Conservation (phyloP, 2,888 invertebrate species). For the Lepidocyrtinus sp. region DNA sequence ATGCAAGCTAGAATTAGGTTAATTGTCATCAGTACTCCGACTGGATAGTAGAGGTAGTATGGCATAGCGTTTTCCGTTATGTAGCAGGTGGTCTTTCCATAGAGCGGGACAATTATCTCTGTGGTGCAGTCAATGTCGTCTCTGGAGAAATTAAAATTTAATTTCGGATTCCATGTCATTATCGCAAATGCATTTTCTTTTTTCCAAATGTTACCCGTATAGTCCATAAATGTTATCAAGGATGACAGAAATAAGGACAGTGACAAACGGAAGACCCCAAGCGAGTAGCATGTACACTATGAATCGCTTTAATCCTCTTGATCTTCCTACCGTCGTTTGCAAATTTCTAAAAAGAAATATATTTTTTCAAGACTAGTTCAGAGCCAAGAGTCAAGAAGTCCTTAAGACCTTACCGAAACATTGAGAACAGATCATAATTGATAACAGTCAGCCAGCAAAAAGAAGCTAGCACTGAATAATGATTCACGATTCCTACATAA, state of each 20-base stretch:
- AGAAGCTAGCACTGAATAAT: slow-evolving; percentile 62
- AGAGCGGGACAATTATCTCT: slow-evolving; percentile 62
- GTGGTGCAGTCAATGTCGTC: slow-evolving; percentile 60
- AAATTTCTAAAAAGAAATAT: slow-evolving; percentile 45
- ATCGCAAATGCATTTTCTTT: no score
- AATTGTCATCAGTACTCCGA: slow-evolving; percentile 56
- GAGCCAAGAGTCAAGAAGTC: no score
- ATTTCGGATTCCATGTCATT: no score
- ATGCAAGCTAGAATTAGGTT: slow-evolving; percentile 55
- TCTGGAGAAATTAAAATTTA: no score
- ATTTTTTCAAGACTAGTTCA: background rate
- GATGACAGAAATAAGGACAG: slow-evolving; percentile 50
- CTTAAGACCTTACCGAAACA: slow-evolving; percentile 59
- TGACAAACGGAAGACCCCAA: slow-evolving; percentile 59
- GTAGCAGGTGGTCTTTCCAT: slow-evolving; percentile 61
- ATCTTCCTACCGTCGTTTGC: slow-evolving; percentile 63
- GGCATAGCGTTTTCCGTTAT: slow-evolving; percentile 62
- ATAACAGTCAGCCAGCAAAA: slow-evolving; percentile 67
- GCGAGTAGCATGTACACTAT: slow-evolving; percentile 57
- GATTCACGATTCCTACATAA: slow-evolving; percentile 52
- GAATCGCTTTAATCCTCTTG: slow-evolving; percentile 61
- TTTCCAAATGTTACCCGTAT: slow-evolving; percentile 44
- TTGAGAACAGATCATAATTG: slow-evolving; percentile 66
- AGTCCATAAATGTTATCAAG: slow-evolving; percentile 61
- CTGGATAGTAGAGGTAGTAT: slow-evolving; percentile 66